Percentiles rank a stretch among this genome's conserved stretches.
phyloP scores from a whole-genome alignment of 2,113 vertebrate species.

The Hipposideros armiger region DNA sequence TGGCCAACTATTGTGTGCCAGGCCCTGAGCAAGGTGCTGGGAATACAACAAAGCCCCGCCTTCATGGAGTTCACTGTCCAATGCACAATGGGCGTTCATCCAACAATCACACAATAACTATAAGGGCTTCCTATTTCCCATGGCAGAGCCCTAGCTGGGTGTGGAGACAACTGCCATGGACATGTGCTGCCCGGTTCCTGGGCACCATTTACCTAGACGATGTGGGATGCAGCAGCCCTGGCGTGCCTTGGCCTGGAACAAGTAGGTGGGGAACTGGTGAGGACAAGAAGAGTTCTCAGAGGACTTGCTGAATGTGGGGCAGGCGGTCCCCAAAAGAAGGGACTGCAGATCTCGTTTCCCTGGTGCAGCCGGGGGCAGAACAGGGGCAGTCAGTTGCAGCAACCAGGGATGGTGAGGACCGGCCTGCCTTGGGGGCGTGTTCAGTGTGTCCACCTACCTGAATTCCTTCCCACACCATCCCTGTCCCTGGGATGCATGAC shows the following conservation, averaged over 20 bases:
- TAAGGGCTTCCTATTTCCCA: fast-evolving
- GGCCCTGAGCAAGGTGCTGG: neutral
- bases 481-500: neutral
- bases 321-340: neutral
- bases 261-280: neutral
- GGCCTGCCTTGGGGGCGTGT: neutral
- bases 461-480: neutral
- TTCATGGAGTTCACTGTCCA: fast-evolving
- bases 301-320: neutral
- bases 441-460: neutral
- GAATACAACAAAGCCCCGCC: neutral
- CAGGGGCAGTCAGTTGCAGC: neutral
- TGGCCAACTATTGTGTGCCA: neutral
- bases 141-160: neutral
- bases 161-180: too few relatives aligned
- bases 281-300: neutral
- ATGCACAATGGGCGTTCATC: fast-evolving
- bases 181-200: fast-evolving
- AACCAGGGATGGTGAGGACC: neutral
- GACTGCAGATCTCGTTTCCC: neutral
- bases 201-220: fast-evolving
- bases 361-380: neutral
- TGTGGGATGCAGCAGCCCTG: neutral
- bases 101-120: fast-evolving
- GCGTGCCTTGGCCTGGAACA: neutral